Base-by-base conservation (phyloP, 1,140 invertebrate genomes). In the Platyura marginata region DNA sequence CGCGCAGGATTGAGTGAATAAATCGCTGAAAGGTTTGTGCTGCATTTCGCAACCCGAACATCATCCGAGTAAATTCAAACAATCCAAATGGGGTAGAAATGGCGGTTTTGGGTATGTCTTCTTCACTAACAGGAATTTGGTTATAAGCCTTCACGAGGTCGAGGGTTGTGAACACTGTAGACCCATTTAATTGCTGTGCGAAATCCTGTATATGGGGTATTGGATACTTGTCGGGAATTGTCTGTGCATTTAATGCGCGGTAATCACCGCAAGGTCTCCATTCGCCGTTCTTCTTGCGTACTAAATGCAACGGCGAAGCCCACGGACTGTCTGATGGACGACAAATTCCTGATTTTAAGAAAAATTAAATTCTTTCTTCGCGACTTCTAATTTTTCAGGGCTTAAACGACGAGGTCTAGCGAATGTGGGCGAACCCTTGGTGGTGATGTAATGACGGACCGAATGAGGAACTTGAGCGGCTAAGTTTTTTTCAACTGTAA, bases 61-160 rank as follows among this genome's bases (percentile, higher is more conserved):
- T n/a, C n/a, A n/a, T n/a, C n/a, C n/a, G n/a, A n/a, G n/a, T n/a
- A n/a, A 46, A 63, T 43, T 59, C 33, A 46, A 47, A 48, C 21
- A 52, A 43, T 53, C 63, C 22, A 36, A 59, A 60, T 8, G 57
- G 49, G 16, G 59, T 63, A 3, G 47, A 54, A 1, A 64, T 46
- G 1, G 58, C 56, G 8, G 56, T 64, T 47, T 64, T 64, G 4
- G 42, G 47, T 4, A 61, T 51, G 36, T 62, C 55, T 15, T 49
- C 49, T 35, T n/a, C n/a, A n/a, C n/a, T n/a, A n/a, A n/a, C n/a
- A n/a, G n/a, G n/a, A n/a, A n/a, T n/a, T n/a, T n/a, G 68, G 51
- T 64, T 61, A 47, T 63, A 74, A 0, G 69, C 70, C 5, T 52
- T 49, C 0, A 51, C 46, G 5, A 72, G 41, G 54, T 74, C 68